Conservation (phyloP, 1,140 invertebrate genomes). For the Ostrea edulis region DNA sequence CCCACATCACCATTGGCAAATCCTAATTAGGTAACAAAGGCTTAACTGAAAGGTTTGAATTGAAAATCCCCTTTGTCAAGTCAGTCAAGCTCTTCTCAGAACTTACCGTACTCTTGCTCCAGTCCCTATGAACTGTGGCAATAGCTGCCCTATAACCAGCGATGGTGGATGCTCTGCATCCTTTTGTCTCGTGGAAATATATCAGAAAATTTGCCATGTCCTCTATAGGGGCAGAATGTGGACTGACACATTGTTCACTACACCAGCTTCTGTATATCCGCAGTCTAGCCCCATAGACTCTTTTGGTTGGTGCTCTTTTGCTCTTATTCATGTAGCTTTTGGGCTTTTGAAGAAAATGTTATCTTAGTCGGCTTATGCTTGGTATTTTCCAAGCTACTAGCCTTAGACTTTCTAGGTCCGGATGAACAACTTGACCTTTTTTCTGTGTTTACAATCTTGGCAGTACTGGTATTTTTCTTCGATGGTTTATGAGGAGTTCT, state of each 20-base stretch:
- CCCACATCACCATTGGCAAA: slow-evolving; percentile 46
- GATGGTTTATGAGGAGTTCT: too few species aligned
- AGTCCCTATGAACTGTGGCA: background rate
- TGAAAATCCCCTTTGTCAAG: slow-evolving; percentile 22
- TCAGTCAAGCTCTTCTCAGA: background rate
- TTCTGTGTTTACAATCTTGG: too few species aligned
- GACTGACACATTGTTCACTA: slow-evolving; percentile 17
- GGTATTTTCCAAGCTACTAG: too few species aligned
- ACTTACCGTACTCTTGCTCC: background rate
- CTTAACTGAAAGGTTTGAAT: background rate
- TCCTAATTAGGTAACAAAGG: slow-evolving; percentile 45
- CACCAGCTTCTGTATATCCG: background rate
- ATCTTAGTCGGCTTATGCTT: background rate
- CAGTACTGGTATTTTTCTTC: too few species aligned
- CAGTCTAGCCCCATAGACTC: background rate
- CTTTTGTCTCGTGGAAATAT: slow-evolving; percentile 1
- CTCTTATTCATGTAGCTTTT: background rate
- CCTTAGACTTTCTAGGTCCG: too few species aligned
- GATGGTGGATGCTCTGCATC: slow-evolving; percentile 37
- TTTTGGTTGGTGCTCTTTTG: background rate
- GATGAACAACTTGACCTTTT: too few species aligned
- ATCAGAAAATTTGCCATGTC: too few species aligned
- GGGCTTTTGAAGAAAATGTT: slow-evolving; percentile 1
- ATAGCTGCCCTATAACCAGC: slow-evolving; percentile 47
- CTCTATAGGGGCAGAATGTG: too few species aligned